These are phyloP conservation scores for Theristicus caerulescens DNA, from an alignment of 2,113 vertebrate species.

Conservation along the genomic window DNA sequence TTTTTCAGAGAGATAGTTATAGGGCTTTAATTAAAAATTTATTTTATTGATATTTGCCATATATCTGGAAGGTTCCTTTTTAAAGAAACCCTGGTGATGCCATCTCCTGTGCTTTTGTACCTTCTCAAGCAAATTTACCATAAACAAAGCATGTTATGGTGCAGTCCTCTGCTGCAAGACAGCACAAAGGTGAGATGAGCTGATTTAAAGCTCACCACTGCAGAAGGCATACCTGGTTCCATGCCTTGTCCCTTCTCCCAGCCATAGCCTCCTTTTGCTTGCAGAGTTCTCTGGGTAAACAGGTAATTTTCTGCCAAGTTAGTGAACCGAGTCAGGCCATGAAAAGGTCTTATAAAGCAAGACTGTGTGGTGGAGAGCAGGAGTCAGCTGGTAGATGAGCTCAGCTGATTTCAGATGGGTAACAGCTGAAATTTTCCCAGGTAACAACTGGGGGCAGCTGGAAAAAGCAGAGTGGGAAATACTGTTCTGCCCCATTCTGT, in stretches of 20 bases:
- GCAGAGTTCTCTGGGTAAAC: background rate
- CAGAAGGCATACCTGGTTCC: background rate
- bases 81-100: background rate
- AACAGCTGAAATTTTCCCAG: background rate
- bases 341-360: background rate
- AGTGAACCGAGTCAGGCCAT: no score
- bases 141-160: fast-evolving
- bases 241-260: background rate
- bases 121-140: background rate
- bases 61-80: background rate
- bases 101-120: background rate
- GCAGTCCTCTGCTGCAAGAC: background rate
- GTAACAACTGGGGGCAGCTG: background rate
- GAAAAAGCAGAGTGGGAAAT: background rate
- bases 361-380: background rate
- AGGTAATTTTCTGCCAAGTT: background rate
- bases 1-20: background rate
- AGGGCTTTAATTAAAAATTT: background rate
- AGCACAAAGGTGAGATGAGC: background rate
- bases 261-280: background rate
- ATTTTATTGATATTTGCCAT: background rate
- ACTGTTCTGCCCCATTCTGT: background rate
- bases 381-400: background rate
- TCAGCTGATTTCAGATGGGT: background rate
- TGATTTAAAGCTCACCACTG: background rate